phyloP scores from a whole-genome alignment of 2,113 vertebrate species.

The Charadrius vociferus region DNA sequence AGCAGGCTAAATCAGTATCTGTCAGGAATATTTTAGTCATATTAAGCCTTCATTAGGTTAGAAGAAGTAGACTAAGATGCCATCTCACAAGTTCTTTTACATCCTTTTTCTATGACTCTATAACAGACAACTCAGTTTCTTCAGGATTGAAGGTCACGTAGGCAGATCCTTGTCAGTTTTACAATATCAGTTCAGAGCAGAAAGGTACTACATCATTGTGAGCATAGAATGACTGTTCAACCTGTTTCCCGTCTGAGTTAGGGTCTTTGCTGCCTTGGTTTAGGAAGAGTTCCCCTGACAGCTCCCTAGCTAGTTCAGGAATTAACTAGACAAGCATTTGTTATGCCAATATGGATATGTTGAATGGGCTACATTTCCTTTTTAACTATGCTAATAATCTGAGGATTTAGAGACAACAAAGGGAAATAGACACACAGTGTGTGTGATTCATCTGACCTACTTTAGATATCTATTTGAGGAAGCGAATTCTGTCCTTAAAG shows the following conservation, averaged over 20 bases:
- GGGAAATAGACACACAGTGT: not conserved
- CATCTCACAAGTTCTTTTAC: not conserved
- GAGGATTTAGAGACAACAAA: conserved; percentile 11
- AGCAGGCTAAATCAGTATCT: not conserved
- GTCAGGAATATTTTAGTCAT: not conserved
- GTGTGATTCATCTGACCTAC: conserved; percentile 17
- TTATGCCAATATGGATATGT: not conserved
- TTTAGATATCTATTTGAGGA: not conserved
- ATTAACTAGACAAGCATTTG: not conserved
- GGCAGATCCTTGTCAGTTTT: not conserved
- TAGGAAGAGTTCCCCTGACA: not conserved
- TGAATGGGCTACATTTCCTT: not conserved
- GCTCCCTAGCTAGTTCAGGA: not conserved
- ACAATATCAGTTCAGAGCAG: not conserved
- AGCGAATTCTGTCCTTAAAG: conserved; percentile 14
- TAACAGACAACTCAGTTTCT: not conserved
- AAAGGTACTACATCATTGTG: not conserved
- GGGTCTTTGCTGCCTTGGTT: not conserved
- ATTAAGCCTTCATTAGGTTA: not conserved
- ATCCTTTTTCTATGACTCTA: not conserved
- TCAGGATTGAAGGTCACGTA: not conserved
- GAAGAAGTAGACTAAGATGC: not conserved
- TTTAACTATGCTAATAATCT: not conserved
- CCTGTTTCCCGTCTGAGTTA: not conserved
- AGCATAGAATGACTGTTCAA: not conserved